A percentile compares a stretch with the other conserved stretches of the same genome.
Conservation (phyloP, 64 coral and sea anemone species). For the Exaiptasia diaphana region DNA sequence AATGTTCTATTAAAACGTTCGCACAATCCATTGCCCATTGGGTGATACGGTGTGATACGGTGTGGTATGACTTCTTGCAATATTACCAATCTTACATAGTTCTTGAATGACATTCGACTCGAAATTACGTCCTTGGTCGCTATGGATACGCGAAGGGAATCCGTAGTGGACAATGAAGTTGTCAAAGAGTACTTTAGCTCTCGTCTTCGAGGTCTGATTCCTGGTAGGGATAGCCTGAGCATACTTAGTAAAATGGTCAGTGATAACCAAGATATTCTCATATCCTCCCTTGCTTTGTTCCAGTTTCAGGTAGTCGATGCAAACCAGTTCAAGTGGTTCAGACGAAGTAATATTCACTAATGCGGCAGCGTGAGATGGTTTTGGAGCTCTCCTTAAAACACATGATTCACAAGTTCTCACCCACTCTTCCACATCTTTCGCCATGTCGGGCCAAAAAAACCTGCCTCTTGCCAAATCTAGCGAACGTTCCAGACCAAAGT, state of each 20-base stretch:
- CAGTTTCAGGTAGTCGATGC: slow-evolving; percentile 15
- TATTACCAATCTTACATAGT: slow-evolving; percentile 11
- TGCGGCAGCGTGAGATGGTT: slow-evolving; percentile 20
- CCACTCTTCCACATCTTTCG: slow-evolving; percentile 1
- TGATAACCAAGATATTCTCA: slow-evolving; percentile 26
- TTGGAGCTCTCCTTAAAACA: slow-evolving; percentile 18
- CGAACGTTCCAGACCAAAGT: neutral
- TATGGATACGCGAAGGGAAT: slow-evolving; percentile 27
- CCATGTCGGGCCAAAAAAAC: slow-evolving; percentile 49
- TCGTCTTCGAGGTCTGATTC: slow-evolving; percentile 8
- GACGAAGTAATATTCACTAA: slow-evolving; percentile 12
- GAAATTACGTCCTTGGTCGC: slow-evolving; percentile 31
- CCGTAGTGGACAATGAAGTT: slow-evolving; percentile 25
- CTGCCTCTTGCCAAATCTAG: neutral
- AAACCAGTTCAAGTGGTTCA: slow-evolving; percentile 18
- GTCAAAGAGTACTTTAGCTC: slow-evolving; percentile 34
- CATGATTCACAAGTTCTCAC: neutral
- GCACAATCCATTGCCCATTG: slow-evolving; percentile 14
- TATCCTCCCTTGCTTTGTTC: slow-evolving; percentile 35
- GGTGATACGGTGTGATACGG: slow-evolving; percentile 23
- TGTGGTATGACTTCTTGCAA: neutral
- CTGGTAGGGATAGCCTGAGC: slow-evolving; percentile 38
- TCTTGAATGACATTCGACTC: neutral
- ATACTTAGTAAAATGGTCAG: slow-evolving; percentile 43
- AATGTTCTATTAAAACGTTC: slow-evolving; percentile 37